Percentiles rank a stretch among this genome's conserved stretches.
These are phyloP conservation scores for Noctua comes DNA, from an alignment of 2,888 invertebrate genomes.

Conservation along the genomic window DNA sequence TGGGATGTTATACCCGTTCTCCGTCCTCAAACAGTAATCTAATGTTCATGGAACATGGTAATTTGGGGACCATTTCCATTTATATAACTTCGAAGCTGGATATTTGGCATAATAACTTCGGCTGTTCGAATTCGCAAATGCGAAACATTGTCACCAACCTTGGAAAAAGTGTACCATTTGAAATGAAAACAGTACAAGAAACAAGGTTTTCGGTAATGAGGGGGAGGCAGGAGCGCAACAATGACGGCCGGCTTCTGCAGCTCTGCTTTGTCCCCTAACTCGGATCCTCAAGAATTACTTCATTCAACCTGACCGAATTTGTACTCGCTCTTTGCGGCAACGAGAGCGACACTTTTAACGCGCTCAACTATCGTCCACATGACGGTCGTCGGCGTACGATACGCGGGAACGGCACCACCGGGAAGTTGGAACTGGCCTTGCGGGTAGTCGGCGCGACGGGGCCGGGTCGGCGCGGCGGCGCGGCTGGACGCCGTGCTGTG, in stretches of 20 bases:
- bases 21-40: constrained; percentile 52
- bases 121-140: constrained; percentile 67
- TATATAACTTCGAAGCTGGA: constrained; percentile 69
- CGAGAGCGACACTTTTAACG: constrained; percentile 64
- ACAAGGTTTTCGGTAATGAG: constrained; percentile 67
- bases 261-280: constrained; percentile 63
- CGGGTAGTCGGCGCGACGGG: constrained; percentile 72
- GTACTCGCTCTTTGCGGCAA: constrained; percentile 68
- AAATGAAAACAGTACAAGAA: constrained; percentile 70
- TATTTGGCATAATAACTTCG: constrained; percentile 64
- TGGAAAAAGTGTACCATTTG: constrained; percentile 46
- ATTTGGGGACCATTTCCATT: constrained; percentile 73
- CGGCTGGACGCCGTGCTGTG: constrained; percentile 73
- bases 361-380: constrained; percentile 68
- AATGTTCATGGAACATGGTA: constrained; percentile 67
- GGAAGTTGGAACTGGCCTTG: constrained; percentile 65
- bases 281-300: constrained; percentile 65
- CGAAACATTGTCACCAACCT: constrained; percentile 71
- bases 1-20: constrained; percentile 30
- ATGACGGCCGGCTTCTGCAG: constrained; percentile 54
- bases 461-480: constrained; percentile 76
- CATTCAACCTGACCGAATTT: constrained; percentile 69
- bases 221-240: constrained; percentile 61
- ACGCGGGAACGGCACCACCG: constrained; percentile 80
- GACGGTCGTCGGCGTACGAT: constrained; percentile 72